phyloP scores from a whole-genome alignment of 2,888 invertebrate species.

The Pimpla rufipes region DNA sequence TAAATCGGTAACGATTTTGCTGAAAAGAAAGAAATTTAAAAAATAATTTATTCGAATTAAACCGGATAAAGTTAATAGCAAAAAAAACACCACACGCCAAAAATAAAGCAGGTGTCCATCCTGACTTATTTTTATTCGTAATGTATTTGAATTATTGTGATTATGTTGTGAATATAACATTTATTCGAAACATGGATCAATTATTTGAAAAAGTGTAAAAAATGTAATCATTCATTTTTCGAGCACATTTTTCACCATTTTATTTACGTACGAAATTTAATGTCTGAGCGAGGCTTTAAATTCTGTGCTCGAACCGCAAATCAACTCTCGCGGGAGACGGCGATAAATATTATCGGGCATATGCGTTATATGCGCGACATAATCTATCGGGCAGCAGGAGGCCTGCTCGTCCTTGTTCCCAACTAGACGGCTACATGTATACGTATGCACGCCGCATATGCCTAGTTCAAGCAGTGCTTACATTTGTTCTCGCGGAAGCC shows the following conservation, averaged over 20 bases:
- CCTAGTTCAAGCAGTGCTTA: constrained; percentile 7
- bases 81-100: too few species aligned
- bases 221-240: not conserved
- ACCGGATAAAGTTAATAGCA: not conserved
- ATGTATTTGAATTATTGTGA: too few species aligned
- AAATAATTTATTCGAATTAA: not conserved
- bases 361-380: not conserved
- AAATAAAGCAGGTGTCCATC: too few species aligned
- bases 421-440: constrained; percentile 2
- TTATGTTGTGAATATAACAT: too few species aligned
- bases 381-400: constrained; percentile 12
- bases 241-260: not conserved
- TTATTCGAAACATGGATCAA: not conserved
- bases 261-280: not conserved
- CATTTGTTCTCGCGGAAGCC: constrained; percentile 21
- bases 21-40: not conserved
- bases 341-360: constrained; percentile 9
- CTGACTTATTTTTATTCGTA: too few species aligned
- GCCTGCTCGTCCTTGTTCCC: constrained; percentile 10
- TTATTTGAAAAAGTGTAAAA: not conserved
- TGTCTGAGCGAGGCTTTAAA: not conserved
- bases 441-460: not conserved
- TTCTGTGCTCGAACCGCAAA: not conserved
- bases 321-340: not conserved
- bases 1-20: not conserved